Base-by-base conservation (phyloP, 2,888 invertebrate species). In the Seira musarum region DNA sequence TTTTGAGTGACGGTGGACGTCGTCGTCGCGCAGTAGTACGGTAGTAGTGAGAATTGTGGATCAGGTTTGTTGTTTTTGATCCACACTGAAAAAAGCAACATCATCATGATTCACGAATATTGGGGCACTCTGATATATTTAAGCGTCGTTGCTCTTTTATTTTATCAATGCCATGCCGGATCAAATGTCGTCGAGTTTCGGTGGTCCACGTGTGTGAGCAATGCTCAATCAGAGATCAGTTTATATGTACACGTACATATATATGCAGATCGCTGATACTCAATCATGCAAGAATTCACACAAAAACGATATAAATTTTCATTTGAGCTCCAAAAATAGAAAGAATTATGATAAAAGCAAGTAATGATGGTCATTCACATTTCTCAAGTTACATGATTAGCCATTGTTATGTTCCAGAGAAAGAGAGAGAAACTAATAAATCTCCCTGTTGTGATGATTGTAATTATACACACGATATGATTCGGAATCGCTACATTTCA, bases 401-500 rank as follows among this genome's bases (percentile, higher is more conserved):
- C 75, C 67, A 80, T 80, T 80, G 80, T 80, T 60, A 5, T 60
- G 10, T 60, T 60, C 22, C 19, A 60, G 60, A 60, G 13, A 40
- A 6, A 40, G 6, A 40, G 13, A 40, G 13, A 13, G 40, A 8
- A 40, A 40, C 21, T 60, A 19, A 60, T 49, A 60, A 21, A 60
- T 60, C 60, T 60, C 60, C 3, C 2, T 8, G 21, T 21, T 5
- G n/a, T 8, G 22, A 60, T 15, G 21, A 22, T n/a, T 65, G 75
- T 80, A 80, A 80, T 80, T 75, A 75, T 70, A 80, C 6, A 6
- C 13, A 53, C 21, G 30, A 72, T 68, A 66, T 80, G 75, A 80
- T 80, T 80, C 63, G 30, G 46, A 75, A 75, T 74, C 64, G 25
- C 70, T 80, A 80, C 80, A 75, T 80, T 75, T 80, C 69, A 80